A percentile compares a stretch with the other conserved stretches of the same genome.
These are phyloP conservation scores for Heteractis magnifica DNA, from an alignment of 92 coral and sea anemone genomes.

Conservation along the genomic window DNA sequence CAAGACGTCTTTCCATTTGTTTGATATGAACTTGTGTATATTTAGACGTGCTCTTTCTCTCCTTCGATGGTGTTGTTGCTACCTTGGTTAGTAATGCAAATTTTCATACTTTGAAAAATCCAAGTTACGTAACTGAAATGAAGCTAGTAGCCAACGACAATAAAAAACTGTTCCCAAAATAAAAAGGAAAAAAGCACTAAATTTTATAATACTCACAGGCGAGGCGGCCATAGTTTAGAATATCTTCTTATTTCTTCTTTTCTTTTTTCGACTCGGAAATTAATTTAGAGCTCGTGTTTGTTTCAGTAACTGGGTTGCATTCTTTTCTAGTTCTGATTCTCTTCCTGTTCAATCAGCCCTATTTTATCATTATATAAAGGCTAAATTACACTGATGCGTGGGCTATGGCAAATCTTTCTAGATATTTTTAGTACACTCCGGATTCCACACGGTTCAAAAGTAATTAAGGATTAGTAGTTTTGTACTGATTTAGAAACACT, in stretches of 20 bases:
- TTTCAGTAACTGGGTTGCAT: neutral
- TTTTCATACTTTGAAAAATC: no score
- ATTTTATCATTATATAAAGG: neutral
- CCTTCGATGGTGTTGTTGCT: no score
- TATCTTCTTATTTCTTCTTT: neutral
- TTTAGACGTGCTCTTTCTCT: neutral
- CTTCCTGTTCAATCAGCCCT: neutral
- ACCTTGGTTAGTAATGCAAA: no score
- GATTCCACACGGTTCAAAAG: neutral
- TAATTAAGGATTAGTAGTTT: neutral
- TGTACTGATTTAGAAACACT: neutral
- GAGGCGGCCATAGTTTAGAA: neutral
- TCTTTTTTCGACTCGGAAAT: neutral
- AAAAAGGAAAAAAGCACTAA: no score
- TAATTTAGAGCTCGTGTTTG: neutral
- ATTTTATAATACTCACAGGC: neutral
- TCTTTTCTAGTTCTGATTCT: neutral
- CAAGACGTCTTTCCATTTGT: neutral
- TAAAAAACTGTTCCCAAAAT: no score
- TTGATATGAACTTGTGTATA: neutral
- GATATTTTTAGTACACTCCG: neutral
- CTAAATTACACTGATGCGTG: neutral
- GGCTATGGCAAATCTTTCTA: neutral
- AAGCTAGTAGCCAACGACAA: no score
- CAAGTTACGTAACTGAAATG: no score